These are phyloP conservation scores for Popillia japonica DNA, from an alignment of 1,140 invertebrate species.

Conservation along the genomic window DNA sequence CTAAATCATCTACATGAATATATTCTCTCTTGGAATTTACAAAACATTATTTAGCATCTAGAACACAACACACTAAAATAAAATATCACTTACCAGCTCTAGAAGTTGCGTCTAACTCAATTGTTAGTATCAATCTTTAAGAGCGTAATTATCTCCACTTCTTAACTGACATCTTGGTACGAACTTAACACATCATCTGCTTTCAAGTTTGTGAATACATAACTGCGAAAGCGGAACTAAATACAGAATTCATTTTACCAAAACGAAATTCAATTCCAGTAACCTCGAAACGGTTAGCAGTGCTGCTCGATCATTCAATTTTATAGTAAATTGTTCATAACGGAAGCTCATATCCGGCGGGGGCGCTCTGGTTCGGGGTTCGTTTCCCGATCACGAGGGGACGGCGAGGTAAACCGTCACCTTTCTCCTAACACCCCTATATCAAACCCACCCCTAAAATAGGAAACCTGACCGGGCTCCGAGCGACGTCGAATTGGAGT, in stretches of 20 bases:
- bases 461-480: slow-evolving; percentile 12
- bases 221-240: slow-evolving; percentile 11
- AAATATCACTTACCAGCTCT: too few relatives aligned
- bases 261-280: slow-evolving; percentile 49
- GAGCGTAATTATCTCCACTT: too few relatives aligned
- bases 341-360: slow-evolving; percentile 70
- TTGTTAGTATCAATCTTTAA: too few relatives aligned
- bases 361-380: slow-evolving; percentile 17
- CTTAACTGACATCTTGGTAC: too few relatives aligned
- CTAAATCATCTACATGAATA: too few relatives aligned
- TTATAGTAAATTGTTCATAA: slow-evolving; percentile 71
- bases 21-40: too few relatives aligned
- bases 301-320: slow-evolving; percentile 63
- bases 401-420: neutral
- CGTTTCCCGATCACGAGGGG: slow-evolving; percentile 13
- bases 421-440: neutral
- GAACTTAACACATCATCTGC: too few relatives aligned
- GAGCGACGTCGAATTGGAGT: neutral
- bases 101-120: too few relatives aligned
- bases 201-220: neutral
- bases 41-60: too few relatives aligned
- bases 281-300: slow-evolving; percentile 49
- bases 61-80: too few relatives aligned
- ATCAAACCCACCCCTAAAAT: neutral
- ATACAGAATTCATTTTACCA: slow-evolving; percentile 37